Percentiles rank a stretch among this genome's conserved stretches.
These are phyloP conservation scores for Glaucomys volans DNA, from an alignment of 2,113 vertebrate species.

Conservation along the genomic window DNA sequence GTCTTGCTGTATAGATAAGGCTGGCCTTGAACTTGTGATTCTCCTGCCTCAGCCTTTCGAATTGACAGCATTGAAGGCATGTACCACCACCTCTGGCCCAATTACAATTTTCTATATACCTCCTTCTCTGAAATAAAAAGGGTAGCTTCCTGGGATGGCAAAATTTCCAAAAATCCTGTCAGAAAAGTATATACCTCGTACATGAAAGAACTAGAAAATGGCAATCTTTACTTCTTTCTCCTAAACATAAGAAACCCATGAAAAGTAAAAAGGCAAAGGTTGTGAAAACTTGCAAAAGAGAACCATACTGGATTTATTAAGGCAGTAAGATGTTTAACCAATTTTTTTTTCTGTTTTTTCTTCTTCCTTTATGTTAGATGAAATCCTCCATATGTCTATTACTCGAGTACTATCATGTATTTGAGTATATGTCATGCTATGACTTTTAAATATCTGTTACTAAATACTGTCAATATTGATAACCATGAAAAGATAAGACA, in stretches of 20 bases:
- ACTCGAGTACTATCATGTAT: background rate
- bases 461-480: background rate
- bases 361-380: background rate
- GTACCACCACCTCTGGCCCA: background rate
- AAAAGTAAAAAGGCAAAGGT: conserved; percentile 18
- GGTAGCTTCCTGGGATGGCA: background rate
- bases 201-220: background rate
- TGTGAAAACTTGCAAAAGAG: background rate
- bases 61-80: background rate
- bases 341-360: background rate
- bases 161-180: background rate
- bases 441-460: background rate
- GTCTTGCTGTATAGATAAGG: background rate
- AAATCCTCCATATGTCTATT: background rate
- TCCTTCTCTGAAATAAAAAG: background rate
- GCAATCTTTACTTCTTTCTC: background rate
- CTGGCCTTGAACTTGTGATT: background rate
- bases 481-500: background rate
- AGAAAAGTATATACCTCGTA: background rate
- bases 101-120: background rate
- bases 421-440: background rate
- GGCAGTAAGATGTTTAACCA: background rate
- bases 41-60: background rate
- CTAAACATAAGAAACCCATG: background rate
- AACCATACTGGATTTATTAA: background rate